Conservation (phyloP, 2,113 vertebrate species). For the Apteryx mantelli region DNA sequence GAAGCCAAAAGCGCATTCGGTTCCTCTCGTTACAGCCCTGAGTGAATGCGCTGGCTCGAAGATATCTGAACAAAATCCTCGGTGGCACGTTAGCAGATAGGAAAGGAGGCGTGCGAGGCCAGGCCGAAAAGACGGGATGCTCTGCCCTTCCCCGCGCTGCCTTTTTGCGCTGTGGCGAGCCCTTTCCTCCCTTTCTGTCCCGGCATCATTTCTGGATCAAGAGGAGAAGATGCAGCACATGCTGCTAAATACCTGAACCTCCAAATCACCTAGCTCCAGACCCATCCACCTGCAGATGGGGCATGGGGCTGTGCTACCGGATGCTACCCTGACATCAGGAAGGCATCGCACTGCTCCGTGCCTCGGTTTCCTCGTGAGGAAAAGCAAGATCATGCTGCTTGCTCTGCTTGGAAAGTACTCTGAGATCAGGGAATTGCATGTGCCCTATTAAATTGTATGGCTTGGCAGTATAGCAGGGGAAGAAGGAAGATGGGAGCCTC, state of each 20-base stretch:
- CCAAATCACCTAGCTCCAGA: too few relatives aligned
- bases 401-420: neutral
- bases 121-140: neutral
- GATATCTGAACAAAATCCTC: neutral
- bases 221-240: accelerated
- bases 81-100: neutral
- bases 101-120: neutral
- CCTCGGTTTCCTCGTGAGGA: neutral
- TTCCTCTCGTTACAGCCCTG: neutral
- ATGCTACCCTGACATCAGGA: neutral
- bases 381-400: neutral
- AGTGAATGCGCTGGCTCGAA: neutral
- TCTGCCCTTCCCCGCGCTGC: neutral
- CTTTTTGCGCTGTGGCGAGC: neutral
- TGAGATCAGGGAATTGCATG: neutral
- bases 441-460: neutral
- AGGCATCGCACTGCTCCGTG: accelerated
- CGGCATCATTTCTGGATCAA: neutral
- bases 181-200: neutral
- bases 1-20: neutral
- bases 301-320: neutral
- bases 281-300: too few relatives aligned
- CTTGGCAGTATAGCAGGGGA: neutral
- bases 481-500: neutral
- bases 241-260: neutral